A percentile compares a stretch with the other conserved stretches of the same genome.
Conservation (phyloP, 2,113 vertebrate genomes). For the Machaerirhynchus nigripectus region DNA sequence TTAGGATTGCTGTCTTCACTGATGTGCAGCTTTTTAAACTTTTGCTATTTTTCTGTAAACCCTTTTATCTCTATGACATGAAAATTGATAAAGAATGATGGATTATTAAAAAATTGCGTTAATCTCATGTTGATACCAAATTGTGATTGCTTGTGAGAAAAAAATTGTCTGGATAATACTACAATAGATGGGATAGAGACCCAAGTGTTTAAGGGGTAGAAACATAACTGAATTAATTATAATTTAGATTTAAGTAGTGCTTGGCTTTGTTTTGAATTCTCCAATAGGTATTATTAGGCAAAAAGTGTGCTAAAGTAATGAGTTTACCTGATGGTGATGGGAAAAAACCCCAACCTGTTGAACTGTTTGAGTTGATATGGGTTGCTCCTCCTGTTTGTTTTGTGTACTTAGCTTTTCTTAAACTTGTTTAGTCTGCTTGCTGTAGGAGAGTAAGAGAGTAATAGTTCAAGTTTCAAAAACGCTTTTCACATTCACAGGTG, state of each 20-base stretch:
- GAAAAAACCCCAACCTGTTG: neutral
- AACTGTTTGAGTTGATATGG: neutral
- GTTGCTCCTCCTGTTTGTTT: neutral
- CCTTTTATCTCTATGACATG: neutral
- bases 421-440: neutral
- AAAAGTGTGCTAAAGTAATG: neutral
- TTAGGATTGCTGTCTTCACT: neutral
- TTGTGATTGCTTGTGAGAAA: neutral
- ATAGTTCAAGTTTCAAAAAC: neutral
- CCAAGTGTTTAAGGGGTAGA: neutral
- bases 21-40: neutral
- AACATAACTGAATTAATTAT: neutral
- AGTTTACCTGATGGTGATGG: neutral
- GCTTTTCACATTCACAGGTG: neutral
- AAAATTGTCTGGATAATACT: neutral
- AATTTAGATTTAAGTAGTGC: neutral
- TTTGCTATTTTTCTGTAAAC: neutral
- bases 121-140: neutral
- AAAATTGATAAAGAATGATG: neutral
- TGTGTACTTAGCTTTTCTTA: neutral
- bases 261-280: neutral
- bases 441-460: neutral
- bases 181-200: neutral
- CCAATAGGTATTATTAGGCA: neutral
- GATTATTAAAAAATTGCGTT: neutral